Conservation (phyloP, 1,140 invertebrate species). For the Drosophila willistoni region DNA sequence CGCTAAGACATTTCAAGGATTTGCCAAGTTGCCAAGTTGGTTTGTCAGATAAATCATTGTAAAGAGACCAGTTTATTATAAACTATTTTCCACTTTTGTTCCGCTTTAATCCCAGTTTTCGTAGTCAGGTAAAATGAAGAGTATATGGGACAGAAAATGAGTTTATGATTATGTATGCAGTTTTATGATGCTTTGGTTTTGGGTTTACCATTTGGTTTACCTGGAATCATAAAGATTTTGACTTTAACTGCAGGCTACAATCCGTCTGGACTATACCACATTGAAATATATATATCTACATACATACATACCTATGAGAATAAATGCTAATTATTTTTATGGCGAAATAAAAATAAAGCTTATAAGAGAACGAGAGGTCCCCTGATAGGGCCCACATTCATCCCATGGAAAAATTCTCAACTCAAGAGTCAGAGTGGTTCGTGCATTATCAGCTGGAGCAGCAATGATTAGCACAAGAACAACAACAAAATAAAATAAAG, state of each 20-base stretch:
- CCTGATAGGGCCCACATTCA: background rate
- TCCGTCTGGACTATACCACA: background rate
- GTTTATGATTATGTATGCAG: constrained; percentile 61
- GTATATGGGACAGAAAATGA: constrained; percentile 19
- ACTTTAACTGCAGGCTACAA: constrained; percentile 51
- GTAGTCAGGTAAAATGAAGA: background rate
- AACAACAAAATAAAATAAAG: too few relatives aligned
- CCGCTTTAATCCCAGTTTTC: background rate
- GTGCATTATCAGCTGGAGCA: background rate
- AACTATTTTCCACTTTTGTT: background rate
- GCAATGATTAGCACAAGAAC: background rate
- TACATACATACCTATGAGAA: background rate
- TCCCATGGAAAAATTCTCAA: background rate
- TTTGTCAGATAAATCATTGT: too few relatives aligned
- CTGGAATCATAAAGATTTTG: constrained; percentile 69
- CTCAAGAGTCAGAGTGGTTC: background rate
- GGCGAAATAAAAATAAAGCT: background rate
- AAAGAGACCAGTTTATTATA: too few relatives aligned
- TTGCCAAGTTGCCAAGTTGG: too few relatives aligned
- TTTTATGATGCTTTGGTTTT: constrained; percentile 28
- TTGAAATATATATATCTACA: background rate
- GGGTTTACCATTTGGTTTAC: constrained; percentile 16
- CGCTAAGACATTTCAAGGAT: too few relatives aligned
- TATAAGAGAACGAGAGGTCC: background rate
- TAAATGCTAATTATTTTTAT: background rate